Percentiles rank a stretch among this genome's conserved stretches.
Conservation (phyloP, 2,113 vertebrate species). For the Lepisosteus oculatus region DNA sequence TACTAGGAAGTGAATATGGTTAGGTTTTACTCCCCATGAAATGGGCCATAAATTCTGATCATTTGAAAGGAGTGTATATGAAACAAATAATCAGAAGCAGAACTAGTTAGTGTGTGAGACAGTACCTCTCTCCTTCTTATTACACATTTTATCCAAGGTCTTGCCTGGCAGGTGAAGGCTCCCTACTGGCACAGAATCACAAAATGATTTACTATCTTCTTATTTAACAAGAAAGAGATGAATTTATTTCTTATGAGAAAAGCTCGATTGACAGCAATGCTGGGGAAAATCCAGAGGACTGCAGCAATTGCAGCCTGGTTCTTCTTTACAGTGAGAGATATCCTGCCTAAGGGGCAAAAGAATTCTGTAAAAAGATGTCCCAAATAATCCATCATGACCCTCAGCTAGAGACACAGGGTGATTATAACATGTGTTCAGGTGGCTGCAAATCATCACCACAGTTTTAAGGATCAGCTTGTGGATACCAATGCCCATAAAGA, state of each 20-base stretch:
- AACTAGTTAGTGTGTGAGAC: background rate
- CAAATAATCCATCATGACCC: no score
- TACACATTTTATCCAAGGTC: constrained; percentile 56
- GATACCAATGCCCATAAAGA: no score
- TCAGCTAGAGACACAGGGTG: no score
- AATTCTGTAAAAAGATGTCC: no score
- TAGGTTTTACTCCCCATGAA: background rate
- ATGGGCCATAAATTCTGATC: background rate
- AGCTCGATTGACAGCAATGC: constrained; percentile 54
- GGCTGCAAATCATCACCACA: no score
- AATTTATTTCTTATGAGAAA: constrained; percentile 42
- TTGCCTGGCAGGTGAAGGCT: constrained; percentile 53
- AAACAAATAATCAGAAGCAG: background rate
- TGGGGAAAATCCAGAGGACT: background rate
- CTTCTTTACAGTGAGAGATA: constrained; percentile 41
- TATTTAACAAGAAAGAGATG: constrained; percentile 65
- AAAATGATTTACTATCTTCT: constrained; percentile 67
- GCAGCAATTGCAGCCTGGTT: no score
- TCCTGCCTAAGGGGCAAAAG: no score
- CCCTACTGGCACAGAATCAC: constrained; percentile 44
- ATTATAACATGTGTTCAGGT: no score
- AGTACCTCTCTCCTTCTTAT: constrained; percentile 15
- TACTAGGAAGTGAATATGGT: background rate
- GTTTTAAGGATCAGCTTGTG: no score
- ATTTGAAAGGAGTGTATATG: no score